Percentiles rank a stretch among this genome's conserved stretches.
phyloP scores from a whole-genome alignment of 2,113 vertebrate species.

The Tachysurus vachellii region DNA sequence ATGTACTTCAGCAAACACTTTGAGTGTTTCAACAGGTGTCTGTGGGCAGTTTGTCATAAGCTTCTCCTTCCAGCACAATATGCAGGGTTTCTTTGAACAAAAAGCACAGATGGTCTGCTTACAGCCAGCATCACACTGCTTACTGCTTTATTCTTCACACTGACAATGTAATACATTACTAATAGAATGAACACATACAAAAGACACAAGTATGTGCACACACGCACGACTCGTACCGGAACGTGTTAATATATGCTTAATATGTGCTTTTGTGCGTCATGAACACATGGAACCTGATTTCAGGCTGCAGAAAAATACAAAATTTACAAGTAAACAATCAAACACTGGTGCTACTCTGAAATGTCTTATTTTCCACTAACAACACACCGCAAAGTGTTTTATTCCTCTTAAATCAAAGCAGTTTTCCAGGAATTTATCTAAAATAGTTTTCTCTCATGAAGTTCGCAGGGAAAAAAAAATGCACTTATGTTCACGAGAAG shows the following conservation, averaged over 20 bases:
- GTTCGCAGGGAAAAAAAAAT: background rate
- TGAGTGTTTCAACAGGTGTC: constrained; percentile 3
- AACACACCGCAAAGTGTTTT: background rate
- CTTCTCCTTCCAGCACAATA: constrained; percentile 24
- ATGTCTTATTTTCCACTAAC: background rate
- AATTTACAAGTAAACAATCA: background rate
- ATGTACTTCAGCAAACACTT: constrained; percentile 21
- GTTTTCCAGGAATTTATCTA: background rate
- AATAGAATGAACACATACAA: background rate
- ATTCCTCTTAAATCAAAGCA: background rate
- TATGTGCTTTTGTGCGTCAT: background rate
- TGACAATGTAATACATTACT: background rate
- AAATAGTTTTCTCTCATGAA: background rate
- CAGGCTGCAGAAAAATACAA: background rate
- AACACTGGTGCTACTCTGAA: background rate
- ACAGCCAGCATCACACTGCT: constrained; percentile 25
- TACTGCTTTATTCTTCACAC: constrained; percentile 1
- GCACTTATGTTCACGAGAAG: background rate
- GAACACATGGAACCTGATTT: background rate
- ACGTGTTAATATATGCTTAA: too few species aligned
- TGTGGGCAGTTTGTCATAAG: constrained; percentile 35
- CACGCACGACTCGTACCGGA: background rate
- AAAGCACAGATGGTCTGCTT: constrained; percentile 35
- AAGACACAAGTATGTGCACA: background rate
- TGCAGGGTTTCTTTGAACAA: constrained; percentile 17